Conservation (phyloP, 2,113 vertebrate species). For the Brachyhypopomus occidentalis region DNA sequence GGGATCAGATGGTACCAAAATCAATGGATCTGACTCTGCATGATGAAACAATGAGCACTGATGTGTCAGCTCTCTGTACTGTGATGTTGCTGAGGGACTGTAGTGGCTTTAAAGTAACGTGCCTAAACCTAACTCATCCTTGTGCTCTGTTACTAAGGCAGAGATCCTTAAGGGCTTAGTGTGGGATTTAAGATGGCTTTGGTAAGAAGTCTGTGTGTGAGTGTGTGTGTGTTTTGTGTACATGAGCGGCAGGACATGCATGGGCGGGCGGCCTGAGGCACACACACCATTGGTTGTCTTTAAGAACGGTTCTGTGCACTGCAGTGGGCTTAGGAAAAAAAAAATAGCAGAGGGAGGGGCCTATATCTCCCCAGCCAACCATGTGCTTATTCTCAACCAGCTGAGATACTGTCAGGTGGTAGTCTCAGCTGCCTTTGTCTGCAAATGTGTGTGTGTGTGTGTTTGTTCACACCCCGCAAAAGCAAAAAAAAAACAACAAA, state of each 20-base stretch:
- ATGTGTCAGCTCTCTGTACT: background rate
- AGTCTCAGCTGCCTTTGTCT: background rate
- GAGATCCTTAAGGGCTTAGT: slow-evolving; percentile 10
- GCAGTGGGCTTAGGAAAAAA: background rate
- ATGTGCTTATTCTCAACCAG: background rate
- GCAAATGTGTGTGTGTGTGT: slow-evolving; percentile 18
- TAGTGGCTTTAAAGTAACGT: slow-evolving; percentile 5
- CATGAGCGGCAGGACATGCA: background rate
- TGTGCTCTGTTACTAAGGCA: background rate
- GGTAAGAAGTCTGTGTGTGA: background rate
- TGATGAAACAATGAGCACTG: background rate
- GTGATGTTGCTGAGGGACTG: background rate
- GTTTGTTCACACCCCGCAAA: background rate
- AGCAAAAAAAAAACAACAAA: background rate
- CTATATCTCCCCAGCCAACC: background rate
- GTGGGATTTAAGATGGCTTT: background rate
- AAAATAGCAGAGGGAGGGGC: background rate
- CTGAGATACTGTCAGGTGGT: background rate
- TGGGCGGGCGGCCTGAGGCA: background rate
- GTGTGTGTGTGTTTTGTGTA: background rate
- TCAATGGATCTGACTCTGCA: background rate
- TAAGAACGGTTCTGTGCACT: background rate
- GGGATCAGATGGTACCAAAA: slow-evolving; percentile 19
- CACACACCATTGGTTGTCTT: background rate
- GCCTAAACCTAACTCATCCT: slow-evolving; percentile 14